Evolutionary conservation across 2,113 vertebrate species (phyloP).

Genomic region (Trachemys scripta): DNA sequence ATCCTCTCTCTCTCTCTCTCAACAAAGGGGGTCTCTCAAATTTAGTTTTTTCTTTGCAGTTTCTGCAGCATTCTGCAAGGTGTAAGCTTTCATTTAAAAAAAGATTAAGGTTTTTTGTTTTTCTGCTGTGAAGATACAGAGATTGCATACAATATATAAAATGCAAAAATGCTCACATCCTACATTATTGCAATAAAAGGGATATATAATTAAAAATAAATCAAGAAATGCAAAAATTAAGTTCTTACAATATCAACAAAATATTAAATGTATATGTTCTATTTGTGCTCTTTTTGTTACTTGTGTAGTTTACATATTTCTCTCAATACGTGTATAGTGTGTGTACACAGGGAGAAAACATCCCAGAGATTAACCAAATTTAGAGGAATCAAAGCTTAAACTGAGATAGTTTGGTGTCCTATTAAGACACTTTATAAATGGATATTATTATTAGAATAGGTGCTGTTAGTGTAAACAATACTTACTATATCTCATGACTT

Average conservation of each 20-base stretch:
- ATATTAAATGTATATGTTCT: background rate
- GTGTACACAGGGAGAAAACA: background rate
- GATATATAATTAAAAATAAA: background rate
- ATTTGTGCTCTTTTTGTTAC: background rate
- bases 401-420: background rate
- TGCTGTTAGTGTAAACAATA: background rate
- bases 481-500: constrained; percentile 87
- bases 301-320: background rate
- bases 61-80: background rate
- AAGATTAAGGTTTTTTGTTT: background rate
- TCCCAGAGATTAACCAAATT: background rate
- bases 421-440: background rate
- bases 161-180: background rate
- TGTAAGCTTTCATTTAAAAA: background rate
- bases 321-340: background rate
- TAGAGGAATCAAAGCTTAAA: background rate
- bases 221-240: background rate
- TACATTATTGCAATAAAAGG: background rate
- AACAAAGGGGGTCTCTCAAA: background rate
- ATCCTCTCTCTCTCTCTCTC: background rate
- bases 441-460: background rate
- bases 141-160: background rate
- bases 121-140: background rate
- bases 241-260: background rate
- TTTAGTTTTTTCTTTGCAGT: background rate